Evolutionary conservation across 1,140 invertebrate genomes (phyloP), one percentile per base, ranked within the genome.

Genomic region (Hydropsyche tenuis): DNA sequence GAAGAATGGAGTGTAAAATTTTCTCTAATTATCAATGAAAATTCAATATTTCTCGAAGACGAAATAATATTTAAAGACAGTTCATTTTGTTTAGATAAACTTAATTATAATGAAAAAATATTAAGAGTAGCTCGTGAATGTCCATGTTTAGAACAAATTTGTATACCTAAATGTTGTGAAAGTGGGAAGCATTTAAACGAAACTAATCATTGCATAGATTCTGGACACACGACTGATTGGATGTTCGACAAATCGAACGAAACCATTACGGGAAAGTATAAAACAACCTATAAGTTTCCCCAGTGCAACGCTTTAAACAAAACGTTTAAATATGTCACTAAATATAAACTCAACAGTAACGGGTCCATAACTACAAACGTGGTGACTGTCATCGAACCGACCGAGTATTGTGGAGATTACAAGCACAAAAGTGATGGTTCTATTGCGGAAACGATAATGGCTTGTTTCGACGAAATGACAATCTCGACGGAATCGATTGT

Each of bases 361-460:
- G 68, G 68, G 18, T 56, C 23, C 18, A 56, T 70, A 0, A 7
- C 11, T 16, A 56, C 68, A 1, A 16, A 70, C 9, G 22, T 2
- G 6, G 68, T 56, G 37, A 48, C 48, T 5, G 1, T 42, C 1
- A 51, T 70, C 16, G 1, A n/a, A 1, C 14, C 48, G 7, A 20
- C 6, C 4, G 68, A 56, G 2, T 70, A 70, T 23, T 70, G 68
- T 16, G 68, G 68, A 7, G 68, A 70, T 18, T 37, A 56, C 22
- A 14, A 16, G 2, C 1, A 16, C 3, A 16, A 56, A 5, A 11
- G 42, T 12, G 27, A 56, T 60, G 22, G 23, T 4, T 1, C 2
- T 12, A 25, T 1, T 1, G 23, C n/a, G 20, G 18, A 20, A 1
- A 60, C 12, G 12, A 14, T 60, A 9, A 25, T 60, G 6, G 56